These are phyloP conservation scores for Notechis scutatus DNA, from an alignment of 2,113 vertebrate species.

Conservation along the genomic window DNA sequence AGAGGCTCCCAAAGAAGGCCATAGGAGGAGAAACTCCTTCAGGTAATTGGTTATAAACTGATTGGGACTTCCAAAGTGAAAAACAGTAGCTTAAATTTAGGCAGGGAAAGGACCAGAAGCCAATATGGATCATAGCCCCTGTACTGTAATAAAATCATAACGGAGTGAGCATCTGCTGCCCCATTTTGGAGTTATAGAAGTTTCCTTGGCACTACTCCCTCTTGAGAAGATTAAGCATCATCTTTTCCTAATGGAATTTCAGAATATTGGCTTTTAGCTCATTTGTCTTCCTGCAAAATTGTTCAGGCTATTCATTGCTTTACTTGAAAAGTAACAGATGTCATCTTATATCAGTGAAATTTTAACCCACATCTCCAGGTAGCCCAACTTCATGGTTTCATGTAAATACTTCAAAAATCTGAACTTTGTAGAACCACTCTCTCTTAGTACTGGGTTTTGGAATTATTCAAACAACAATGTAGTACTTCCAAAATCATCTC, in stretches of 20 bases:
- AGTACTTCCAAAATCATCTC: neutral
- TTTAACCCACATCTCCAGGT: neutral
- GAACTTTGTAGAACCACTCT: neutral
- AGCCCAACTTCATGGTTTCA: neutral
- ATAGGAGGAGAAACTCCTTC: neutral
- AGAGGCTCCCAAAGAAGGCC: neutral
- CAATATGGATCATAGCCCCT: neutral
- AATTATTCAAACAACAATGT: too few species aligned
- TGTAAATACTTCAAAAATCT: neutral
- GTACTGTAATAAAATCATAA: neutral
- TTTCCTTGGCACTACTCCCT: neutral
- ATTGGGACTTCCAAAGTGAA: neutral
- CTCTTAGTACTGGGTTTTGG: neutral
- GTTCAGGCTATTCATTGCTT: too few species aligned
- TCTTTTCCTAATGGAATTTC: neutral
- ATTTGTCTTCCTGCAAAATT: neutral
- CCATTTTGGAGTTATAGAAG: neutral
- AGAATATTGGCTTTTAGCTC: neutral
- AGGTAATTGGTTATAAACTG: neutral
- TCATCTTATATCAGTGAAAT: neutral
- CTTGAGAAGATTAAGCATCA: neutral
- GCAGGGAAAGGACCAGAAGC: neutral
- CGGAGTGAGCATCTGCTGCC: neutral
- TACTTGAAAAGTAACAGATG: neutral
- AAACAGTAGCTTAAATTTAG: neutral